Evolutionary conservation across 2,113 vertebrate species (phyloP), one percentile per base, ranked within the genome.

Genomic region (Nesoenas mayeri): DNA sequence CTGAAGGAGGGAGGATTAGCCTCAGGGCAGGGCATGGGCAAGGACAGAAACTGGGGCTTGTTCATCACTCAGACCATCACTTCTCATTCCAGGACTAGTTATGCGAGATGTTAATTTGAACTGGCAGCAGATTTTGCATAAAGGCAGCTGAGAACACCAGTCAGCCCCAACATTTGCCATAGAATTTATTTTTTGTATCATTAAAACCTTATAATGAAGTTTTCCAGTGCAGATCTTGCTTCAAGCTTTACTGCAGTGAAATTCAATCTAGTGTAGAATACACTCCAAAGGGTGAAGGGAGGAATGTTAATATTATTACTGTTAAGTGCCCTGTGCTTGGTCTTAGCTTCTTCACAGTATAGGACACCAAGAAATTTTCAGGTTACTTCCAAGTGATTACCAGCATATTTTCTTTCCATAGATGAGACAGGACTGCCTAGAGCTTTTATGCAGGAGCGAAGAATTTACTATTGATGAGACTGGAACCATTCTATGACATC

Each of bases 71-170:
- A 79, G 85, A 72, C 0, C 3, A 94, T 77, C 88, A 38, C 40
- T 91, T 89, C 69, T 85, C 38, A 60, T 94, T 95, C 54, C 89
- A 57, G 78, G 54, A n/a, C 44, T 73, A 74, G 56, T 78, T 78
- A 73, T 29, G 47, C 1, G 6, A 86, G 51, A 88, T 32, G 28
- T 66, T 97, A 77, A 95, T 78, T 85, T 90, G 75, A 92, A 74
- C 64, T 69, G 88, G 85, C 90, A 82, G 70, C 29, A 85, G 80
- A 61, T 81, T 95, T 93, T 92, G 78, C 78, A 92, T 87, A 72
- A 87, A 90, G 74, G 36, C 69, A 36, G 60, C 65, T 89, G 70
- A 72, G 77, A 85, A 87, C 48, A 87, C 24, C 73, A 79, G 69
- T 36, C 80, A 89, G 61, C 38, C 73, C 70, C 53, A 44, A 44